These are phyloP conservation scores for Toxotes chatareus DNA, from an alignment of 2,113 vertebrate species.

Conservation along the genomic window DNA sequence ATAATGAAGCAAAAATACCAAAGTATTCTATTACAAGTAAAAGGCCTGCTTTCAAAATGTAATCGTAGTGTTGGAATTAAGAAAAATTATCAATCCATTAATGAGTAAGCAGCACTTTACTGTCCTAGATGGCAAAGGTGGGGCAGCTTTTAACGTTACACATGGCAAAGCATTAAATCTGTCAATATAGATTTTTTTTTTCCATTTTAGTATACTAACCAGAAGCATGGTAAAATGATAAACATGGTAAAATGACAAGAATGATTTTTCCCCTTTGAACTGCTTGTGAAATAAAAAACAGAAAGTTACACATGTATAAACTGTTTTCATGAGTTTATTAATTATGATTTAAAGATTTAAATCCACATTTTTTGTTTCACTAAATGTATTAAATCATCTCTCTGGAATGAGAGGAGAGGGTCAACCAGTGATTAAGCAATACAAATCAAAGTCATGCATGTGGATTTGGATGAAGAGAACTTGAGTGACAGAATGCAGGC, in stretches of 20 bases:
- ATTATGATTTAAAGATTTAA: slow-evolving; percentile 10
- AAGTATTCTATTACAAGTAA: not conserved
- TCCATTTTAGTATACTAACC: not conserved
- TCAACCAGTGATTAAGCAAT: slow-evolving; percentile 44
- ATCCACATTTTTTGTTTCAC: not conserved
- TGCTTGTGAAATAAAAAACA: not conserved
- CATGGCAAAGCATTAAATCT: not conserved
- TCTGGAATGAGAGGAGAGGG: slow-evolving; percentile 51
- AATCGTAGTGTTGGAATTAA: not conserved
- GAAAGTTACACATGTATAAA: not conserved
- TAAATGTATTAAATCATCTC: slow-evolving; percentile 39
- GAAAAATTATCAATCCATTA: too few species aligned
- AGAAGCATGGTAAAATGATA: not conserved
- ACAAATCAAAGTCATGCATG: slow-evolving; percentile 47
- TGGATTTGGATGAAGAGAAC: slow-evolving; percentile 45
- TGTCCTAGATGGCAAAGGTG: not conserved
- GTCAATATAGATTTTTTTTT: not conserved
- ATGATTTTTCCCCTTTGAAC: not conserved
- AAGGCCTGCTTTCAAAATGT: not conserved
- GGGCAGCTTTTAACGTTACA: not conserved
- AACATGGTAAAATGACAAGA: not conserved
- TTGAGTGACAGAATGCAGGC: slow-evolving; percentile 64
- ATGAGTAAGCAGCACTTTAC: not conserved
- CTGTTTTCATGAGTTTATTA: not conserved
- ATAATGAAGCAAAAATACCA: not conserved